Evolutionary conservation across 1,140 invertebrate genomes (phyloP).

Genomic region (Drosophila seguyi): DNA sequence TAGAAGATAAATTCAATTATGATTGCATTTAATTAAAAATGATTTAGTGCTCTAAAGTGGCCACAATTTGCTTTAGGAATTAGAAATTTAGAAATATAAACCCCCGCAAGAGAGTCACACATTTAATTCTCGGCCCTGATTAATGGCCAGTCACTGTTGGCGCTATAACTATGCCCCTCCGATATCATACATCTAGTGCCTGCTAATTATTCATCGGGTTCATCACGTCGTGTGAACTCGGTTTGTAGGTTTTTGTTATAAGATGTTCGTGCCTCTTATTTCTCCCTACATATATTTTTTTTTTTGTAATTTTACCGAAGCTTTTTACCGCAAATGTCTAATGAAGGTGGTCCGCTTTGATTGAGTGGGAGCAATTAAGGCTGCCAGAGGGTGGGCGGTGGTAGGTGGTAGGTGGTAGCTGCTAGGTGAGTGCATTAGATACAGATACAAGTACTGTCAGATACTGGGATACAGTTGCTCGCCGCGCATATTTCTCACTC

Average conservation of each 20-base stretch:
- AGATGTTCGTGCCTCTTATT: slow-evolving; percentile 44
- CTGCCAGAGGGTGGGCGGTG: neutral
- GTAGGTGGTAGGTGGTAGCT: neutral
- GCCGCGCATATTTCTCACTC: slow-evolving; percentile 82
- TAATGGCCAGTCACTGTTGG: slow-evolving; percentile 46
- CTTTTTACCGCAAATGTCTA: slow-evolving; percentile 82
- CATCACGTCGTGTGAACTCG: slow-evolving; percentile 75
- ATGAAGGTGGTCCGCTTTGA: slow-evolving; percentile 83
- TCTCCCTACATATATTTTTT: neutral
- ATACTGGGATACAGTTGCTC: slow-evolving; percentile 67
- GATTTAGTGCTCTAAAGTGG: neutral
- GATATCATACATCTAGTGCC: slow-evolving; percentile 39
- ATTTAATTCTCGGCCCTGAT: slow-evolving; percentile 14
- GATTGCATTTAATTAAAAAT: neutral
- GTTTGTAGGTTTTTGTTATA: slow-evolving; percentile 79
- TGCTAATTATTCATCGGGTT: slow-evolving; percentile 76
- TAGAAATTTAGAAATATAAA: neutral
- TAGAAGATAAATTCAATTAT: neutral
- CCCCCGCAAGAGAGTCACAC: slow-evolving; percentile 1
- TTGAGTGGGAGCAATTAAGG: slow-evolving; percentile 81
- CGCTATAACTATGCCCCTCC: slow-evolving; percentile 19
- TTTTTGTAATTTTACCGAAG: slow-evolving; percentile 41
- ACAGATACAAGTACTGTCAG: slow-evolving; percentile 11
- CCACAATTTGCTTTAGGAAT: neutral
- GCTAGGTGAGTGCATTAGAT: slow-evolving; percentile 9